These are phyloP conservation scores for Dione vanillae DNA, from an alignment of 2,888 invertebrate genomes.

Conservation along the genomic window DNA sequence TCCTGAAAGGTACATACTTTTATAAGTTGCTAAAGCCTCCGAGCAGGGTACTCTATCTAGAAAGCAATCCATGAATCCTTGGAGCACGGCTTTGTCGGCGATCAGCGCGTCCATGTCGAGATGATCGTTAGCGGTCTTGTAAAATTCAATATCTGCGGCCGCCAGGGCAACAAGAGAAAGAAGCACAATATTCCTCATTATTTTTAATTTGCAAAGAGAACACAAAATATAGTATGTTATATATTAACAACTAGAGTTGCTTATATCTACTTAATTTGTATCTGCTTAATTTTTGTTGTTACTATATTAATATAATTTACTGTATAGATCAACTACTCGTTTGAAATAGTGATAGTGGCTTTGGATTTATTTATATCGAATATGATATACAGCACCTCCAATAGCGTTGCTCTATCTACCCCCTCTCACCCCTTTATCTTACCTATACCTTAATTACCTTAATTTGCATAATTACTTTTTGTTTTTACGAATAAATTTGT, in stretches of 20 bases:
- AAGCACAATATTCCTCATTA: slow-evolving; percentile 48
- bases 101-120: slow-evolving; percentile 61
- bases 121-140: slow-evolving; percentile 62
- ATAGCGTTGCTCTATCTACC: not conserved
- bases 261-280: too few species aligned
- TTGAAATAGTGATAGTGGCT: not conserved
- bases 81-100: slow-evolving; percentile 46
- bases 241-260: too few species aligned
- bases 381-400: not conserved
- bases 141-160: slow-evolving; percentile 47
- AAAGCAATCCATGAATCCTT: slow-evolving; percentile 60
- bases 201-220: slow-evolving; percentile 9
- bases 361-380: slow-evolving; percentile 1
- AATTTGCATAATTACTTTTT: not conserved
- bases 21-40: slow-evolving; percentile 54
- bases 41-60: slow-evolving; percentile 55
- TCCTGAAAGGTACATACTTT: slow-evolving; percentile 53
- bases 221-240: not conserved
- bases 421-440: not conserved
- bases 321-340: not conserved
- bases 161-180: slow-evolving; percentile 51
- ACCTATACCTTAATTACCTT: too few species aligned
- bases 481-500: not conserved
- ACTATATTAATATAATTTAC: not conserved
- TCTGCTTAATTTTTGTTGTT: not conserved